Conservation (phyloP, 64 coral and sea anemone species). For the Stichodactyla helianthus region DNA sequence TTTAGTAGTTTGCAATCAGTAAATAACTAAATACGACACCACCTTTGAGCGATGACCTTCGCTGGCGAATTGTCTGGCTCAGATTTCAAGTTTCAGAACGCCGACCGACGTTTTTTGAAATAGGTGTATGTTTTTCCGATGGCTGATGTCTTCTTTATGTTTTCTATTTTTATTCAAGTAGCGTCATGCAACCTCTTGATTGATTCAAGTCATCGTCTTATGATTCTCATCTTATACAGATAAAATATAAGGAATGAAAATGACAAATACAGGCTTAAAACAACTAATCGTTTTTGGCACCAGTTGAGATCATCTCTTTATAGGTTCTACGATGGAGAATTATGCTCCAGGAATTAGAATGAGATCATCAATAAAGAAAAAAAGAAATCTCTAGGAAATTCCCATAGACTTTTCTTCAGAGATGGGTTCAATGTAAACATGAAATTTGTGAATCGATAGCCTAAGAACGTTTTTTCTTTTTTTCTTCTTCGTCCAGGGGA, state of each 20-base stretch:
- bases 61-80: no score
- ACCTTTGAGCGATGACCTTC: no score
- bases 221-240: background rate
- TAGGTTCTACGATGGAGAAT: background rate
- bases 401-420: background rate
- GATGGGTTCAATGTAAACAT: background rate
- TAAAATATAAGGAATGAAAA: background rate
- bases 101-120: no score
- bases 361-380: background rate
- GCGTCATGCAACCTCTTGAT: background rate
- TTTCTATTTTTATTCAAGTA: background rate
- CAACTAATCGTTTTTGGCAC: background rate
- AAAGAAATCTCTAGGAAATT: background rate
- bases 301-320: background rate
- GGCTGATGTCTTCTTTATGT: background rate
- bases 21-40: no score
- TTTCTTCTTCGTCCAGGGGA: no score
- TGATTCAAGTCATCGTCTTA: background rate
- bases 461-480: background rate
- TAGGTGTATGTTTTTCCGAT: no score
- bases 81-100: no score
- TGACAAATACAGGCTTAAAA: background rate
- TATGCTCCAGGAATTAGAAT: background rate
- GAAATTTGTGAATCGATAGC: background rate
- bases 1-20: no score